A percentile compares a stretch with the other conserved stretches of the same genome.
phyloP scores from a whole-genome alignment of 2,888 invertebrate genomes.

The Tryphoninae sp. region DNA sequence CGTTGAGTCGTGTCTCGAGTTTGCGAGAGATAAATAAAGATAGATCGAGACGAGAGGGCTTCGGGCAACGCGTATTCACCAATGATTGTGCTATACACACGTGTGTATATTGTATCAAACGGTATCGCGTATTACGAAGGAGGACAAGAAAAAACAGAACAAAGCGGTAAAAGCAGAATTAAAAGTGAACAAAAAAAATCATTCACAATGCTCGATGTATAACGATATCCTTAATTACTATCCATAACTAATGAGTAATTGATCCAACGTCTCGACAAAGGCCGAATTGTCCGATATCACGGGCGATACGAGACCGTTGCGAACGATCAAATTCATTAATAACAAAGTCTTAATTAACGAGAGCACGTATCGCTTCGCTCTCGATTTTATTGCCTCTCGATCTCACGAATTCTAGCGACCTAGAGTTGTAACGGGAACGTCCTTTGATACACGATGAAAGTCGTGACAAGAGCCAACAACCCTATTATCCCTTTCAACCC shows the following conservation, averaged over 20 bases:
- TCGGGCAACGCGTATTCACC: constrained; percentile 36
- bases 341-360: constrained; percentile 26
- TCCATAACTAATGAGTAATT: constrained; percentile 45
- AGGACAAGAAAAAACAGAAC: neutral
- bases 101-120: neutral
- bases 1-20: constrained; percentile 41
- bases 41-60: constrained; percentile 38
- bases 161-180: neutral
- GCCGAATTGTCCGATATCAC: neutral
- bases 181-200: constrained; percentile 5
- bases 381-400: neutral
- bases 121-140: neutral
- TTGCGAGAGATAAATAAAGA: constrained; percentile 30
- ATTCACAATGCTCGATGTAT: constrained; percentile 8
- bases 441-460: neutral
- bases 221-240: constrained; percentile 40
- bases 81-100: constrained; percentile 20
- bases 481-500: no score
- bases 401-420: neutral
- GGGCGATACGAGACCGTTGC: constrained; percentile 15
- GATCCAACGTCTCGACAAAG: constrained; percentile 21
- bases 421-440: neutral
- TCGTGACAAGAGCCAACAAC: neutral
- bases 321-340: constrained; percentile 33
- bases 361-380: neutral